Evolutionary conservation across 2,113 vertebrate species (phyloP).

Genomic region (Perccottus glenii): DNA sequence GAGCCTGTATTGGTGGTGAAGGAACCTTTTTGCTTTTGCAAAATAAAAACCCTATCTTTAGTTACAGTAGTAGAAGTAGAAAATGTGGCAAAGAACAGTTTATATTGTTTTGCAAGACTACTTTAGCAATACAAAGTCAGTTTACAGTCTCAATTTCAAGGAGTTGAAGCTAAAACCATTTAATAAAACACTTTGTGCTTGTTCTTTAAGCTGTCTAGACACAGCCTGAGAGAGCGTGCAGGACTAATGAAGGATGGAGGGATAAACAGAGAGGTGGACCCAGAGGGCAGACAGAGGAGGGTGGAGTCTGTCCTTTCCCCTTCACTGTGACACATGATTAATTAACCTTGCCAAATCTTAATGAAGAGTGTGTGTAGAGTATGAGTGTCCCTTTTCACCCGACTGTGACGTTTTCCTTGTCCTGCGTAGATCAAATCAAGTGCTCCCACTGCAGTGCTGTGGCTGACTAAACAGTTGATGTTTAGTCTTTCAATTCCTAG

Average conservation of each 20-base stretch:
- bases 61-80: background rate
- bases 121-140: too few species aligned
- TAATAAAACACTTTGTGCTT: background rate
- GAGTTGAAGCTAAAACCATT: background rate
- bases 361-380: constrained; percentile 33
- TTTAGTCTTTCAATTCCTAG: background rate
- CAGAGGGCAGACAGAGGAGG: constrained; percentile 54
- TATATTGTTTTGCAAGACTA: too few species aligned
- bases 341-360: constrained; percentile 64
- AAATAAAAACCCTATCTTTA: too few species aligned
- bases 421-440: constrained; percentile 10
- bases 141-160: background rate
- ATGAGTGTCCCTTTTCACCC: constrained; percentile 27
- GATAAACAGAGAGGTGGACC: constrained; percentile 3
- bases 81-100: too few species aligned
- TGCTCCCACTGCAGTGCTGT: background rate
- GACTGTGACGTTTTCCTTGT: constrained; percentile 46
- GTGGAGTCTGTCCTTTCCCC: constrained; percentile 43
- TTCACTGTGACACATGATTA: constrained; percentile 64
- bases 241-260: constrained; percentile 32
- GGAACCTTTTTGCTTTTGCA: too few species aligned
- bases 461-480: constrained; percentile 13
- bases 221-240: constrained; percentile 26
- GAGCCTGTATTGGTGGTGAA: too few species aligned
- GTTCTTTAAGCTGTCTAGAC: background rate